phyloP scores from a whole-genome alignment of 1,140 invertebrate species.

The Portunus trituberculatus region DNA sequence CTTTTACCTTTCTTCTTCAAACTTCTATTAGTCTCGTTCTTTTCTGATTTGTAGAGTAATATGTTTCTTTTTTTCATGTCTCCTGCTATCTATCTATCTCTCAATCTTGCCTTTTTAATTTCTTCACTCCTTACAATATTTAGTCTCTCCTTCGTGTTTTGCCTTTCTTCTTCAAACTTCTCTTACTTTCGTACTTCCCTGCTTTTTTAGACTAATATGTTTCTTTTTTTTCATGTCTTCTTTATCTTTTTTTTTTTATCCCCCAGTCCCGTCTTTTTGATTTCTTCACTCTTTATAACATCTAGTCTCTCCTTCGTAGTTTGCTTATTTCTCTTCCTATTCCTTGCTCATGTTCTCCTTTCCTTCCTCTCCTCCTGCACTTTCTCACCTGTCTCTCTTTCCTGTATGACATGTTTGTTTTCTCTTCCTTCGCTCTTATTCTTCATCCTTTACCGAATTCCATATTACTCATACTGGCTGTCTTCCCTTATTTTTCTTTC shows the following conservation, averaged over 20 bases:
- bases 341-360: too few relatives aligned
- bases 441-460: too few relatives aligned
- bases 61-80: not conserved
- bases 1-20: not conserved
- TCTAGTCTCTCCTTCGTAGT: not conserved
- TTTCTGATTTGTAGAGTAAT: not conserved
- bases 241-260: not conserved
- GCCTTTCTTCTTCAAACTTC: not conserved
- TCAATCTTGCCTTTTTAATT: too few relatives aligned
- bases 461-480: too few relatives aligned
- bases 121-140: not conserved
- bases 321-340: not conserved
- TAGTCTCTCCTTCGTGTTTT: not conserved
- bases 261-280: not conserved
- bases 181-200: not conserved
- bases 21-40: not conserved
- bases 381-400: too few relatives aligned
- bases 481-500: too few relatives aligned
- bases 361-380: too few relatives aligned
- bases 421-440: too few relatives aligned
- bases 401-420: too few relatives aligned
- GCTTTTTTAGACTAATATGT: not conserved
- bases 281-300: not conserved
- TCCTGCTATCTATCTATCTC: too few relatives aligned
- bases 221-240: not conserved